phyloP scores from a whole-genome alignment of 2,888 invertebrate species.

The Euplagia quadripunctaria region DNA sequence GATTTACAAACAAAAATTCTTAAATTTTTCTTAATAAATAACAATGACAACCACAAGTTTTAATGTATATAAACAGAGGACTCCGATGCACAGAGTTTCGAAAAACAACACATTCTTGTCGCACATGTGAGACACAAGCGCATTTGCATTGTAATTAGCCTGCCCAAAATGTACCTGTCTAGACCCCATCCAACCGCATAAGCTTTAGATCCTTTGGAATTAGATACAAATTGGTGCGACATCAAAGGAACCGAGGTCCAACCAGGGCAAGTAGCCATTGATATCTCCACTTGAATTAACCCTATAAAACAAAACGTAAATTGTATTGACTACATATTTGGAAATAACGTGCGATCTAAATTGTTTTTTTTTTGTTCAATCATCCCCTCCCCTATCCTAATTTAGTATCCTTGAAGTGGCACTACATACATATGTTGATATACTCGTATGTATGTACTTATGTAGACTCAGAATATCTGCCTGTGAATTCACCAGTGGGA shows the following conservation, averaged over 20 bases:
- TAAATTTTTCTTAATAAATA: too few species aligned
- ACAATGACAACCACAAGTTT: too few species aligned
- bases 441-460: not conserved
- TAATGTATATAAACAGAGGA: too few species aligned
- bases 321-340: not conserved
- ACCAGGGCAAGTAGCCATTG: constrained; percentile 70
- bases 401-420: not conserved
- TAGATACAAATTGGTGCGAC: constrained; percentile 69
- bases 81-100: too few species aligned
- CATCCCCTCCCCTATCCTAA: too few species aligned
- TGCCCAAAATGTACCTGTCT: constrained; percentile 64
- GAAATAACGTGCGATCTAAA: not conserved
- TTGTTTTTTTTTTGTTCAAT: not conserved
- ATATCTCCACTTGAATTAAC: constrained; percentile 71
- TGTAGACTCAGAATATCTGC: not conserved
- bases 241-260: constrained; percentile 74
- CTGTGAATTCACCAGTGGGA: not conserved
- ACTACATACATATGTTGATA: not conserved
- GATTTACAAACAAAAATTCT: too few species aligned
- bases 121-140: too few species aligned
- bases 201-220: constrained; percentile 57
- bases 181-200: constrained; percentile 78
- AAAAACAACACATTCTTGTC: too few species aligned
- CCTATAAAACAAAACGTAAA: constrained; percentile 56
- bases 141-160: too few species aligned